Conservation (phyloP, 2,113 vertebrate species). For the Catagonus wagneri region DNA sequence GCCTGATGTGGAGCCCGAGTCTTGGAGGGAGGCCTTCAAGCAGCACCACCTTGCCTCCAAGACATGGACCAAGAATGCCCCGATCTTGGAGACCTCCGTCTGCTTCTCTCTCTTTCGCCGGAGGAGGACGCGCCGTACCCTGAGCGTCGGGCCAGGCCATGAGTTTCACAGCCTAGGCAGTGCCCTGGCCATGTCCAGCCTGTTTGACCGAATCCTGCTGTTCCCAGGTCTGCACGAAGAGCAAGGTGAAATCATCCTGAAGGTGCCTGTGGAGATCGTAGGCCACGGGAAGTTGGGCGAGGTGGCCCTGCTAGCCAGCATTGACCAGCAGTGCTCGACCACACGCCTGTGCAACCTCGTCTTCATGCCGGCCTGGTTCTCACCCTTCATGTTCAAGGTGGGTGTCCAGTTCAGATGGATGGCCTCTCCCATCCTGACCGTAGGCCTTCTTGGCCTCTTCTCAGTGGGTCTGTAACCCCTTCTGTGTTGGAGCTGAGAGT, state of each 20-base stretch:
- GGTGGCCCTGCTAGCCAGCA: slow-evolving; percentile 90
- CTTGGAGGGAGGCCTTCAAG: slow-evolving; percentile 93
- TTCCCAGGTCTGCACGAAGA: slow-evolving; percentile 93
- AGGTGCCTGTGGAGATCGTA: slow-evolving; percentile 92
- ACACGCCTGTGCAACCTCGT: slow-evolving; percentile 92
- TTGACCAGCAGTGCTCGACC: slow-evolving; percentile 94
- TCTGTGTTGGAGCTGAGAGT: slow-evolving; percentile 10
- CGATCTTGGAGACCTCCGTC: slow-evolving; percentile 89
- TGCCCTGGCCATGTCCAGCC: slow-evolving; percentile 88
- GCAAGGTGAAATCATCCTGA: slow-evolving; percentile 90
- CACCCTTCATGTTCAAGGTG: slow-evolving; percentile 94
- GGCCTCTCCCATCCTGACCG: neutral
- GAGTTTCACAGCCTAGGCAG: slow-evolving; percentile 91
- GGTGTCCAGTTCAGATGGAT: neutral
- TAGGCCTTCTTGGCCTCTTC: neutral
- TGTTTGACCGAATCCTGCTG: slow-evolving; percentile 90
- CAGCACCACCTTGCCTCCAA: slow-evolving; percentile 91
- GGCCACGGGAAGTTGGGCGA: slow-evolving; percentile 91
- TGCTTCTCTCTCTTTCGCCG: slow-evolving; percentile 92
- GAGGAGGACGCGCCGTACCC: slow-evolving; percentile 88
- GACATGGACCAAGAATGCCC: slow-evolving; percentile 91
- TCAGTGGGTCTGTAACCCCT: neutral
- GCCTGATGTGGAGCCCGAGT: slow-evolving; percentile 89
- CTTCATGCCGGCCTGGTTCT: slow-evolving; percentile 93
- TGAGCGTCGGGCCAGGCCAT: slow-evolving; percentile 87